Base-by-base conservation (phyloP, 2,113 vertebrate genomes). In the Rhinolophus ferrumequinum region DNA sequence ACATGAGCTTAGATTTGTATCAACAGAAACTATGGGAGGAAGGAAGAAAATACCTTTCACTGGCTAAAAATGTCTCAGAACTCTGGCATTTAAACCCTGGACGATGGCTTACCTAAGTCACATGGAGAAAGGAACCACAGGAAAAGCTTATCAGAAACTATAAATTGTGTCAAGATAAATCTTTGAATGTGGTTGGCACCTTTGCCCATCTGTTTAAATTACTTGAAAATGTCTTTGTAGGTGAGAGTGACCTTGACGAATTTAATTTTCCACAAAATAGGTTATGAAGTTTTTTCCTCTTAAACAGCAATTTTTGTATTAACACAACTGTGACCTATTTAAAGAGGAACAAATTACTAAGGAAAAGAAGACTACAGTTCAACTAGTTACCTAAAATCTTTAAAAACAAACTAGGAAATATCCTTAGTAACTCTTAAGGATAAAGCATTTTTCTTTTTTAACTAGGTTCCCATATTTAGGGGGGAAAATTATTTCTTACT, bases 141-240 rank as follows among this genome's bases (percentile, higher is more conserved):
- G 47, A 80, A 96, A 93, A 88, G 8, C 67, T 96, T 89, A 91
- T 89, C 67, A 89, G 82, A 90, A 96, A 69, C 92, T 70, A 82
- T 96, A 97, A 92, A 92, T 83, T 86, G 38, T 94, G 92, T 97
- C 88, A 75, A 95, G 87, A 94, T 77, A 93, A 96, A 96, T 95
- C 82, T 97, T 47, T 91, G 90, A 94, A 77, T 82, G 64, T 83
- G 41, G 19, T 77, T 88, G 79, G 12, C 93, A 97, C 88, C n/a
- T 97, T 94, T 96, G 73, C 50, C 77, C 28, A 72, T 93, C 67
- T 93, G 92, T 93, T 97, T 96, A 94, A 94, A 93, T 96, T 88
- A 94, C 62, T 89, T 89, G 69, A 96, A 97, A 96, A 94, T 44
- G 52, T 92, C 96, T 94, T 88, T 82, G 38, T 66, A 83, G 67